phyloP scores from a whole-genome alignment of 2,888 invertebrate species.

The Hetaerina titia region DNA sequence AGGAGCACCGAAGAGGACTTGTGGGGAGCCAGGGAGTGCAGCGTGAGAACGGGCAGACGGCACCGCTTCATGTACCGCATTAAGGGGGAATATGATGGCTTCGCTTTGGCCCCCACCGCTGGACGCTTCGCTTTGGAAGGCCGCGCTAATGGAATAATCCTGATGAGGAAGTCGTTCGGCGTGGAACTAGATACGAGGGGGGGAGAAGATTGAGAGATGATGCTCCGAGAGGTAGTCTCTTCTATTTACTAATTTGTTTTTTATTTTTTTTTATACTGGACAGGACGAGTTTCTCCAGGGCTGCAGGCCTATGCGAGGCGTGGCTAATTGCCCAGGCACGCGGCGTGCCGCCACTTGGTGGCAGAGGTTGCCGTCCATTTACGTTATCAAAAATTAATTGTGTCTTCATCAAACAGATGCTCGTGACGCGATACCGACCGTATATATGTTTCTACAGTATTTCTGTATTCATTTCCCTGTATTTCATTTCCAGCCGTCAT shows the following conservation, averaged over 20 bases:
- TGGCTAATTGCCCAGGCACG: neutral
- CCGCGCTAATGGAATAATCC: conserved; percentile 30
- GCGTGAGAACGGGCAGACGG: neutral
- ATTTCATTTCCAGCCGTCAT: neutral
- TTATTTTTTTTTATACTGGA: neutral
- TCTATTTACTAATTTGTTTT: neutral
- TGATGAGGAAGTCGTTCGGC: conserved; percentile 12
- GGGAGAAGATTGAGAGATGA: neutral
- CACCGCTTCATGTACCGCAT: neutral
- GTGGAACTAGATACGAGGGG: neutral
- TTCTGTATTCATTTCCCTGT: too few species aligned
- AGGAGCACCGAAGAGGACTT: neutral
- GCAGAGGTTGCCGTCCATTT: neutral
- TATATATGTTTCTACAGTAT: too few species aligned
- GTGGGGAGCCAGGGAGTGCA: neutral
- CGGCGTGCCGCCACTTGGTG: neutral
- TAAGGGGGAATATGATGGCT: neutral
- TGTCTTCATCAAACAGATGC: neutral
- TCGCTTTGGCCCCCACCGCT: neutral
- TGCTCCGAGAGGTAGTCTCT: neutral
- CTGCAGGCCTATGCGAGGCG: neutral
- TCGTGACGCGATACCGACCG: neutral
- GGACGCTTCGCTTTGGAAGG: conserved; percentile 10
- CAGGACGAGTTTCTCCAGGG: neutral
- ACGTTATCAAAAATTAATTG: neutral